Evolutionary conservation across 1,140 invertebrate genomes (phyloP).

Genomic region (Andrena cerasifolii): DNA sequence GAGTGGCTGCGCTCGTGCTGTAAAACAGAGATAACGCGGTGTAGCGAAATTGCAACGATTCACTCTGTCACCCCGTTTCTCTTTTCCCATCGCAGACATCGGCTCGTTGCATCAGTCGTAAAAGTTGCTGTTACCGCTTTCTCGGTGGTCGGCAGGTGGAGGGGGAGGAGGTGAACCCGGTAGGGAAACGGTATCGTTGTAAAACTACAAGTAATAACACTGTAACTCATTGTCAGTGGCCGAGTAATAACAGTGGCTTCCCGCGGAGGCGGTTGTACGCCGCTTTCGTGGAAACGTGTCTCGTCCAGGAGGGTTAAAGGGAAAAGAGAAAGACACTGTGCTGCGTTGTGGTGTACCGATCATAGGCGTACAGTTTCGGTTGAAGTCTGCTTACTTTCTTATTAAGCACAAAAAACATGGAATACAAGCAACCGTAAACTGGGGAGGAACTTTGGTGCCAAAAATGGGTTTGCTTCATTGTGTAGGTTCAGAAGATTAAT

Average conservation of each 20-base stretch:
- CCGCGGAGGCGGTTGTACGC: constrained; percentile 48
- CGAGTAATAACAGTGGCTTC: constrained; percentile 54
- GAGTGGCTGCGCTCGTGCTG: no score
- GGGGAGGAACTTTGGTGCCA: no score
- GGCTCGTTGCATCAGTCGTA: constrained; percentile 45
- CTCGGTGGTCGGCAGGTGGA: not conserved
- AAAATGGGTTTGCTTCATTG: no score
- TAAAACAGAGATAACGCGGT: not conserved
- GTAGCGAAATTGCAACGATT: constrained; percentile 43
- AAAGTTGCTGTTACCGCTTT: constrained; percentile 35
- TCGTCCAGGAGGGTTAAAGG: constrained; percentile 16
- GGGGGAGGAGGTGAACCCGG: constrained; percentile 32
- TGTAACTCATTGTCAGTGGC: constrained; percentile 65
- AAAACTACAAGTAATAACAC: constrained; percentile 65
- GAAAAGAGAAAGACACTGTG: constrained; percentile 14
- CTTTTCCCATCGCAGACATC: constrained; percentile 3
- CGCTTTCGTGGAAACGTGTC: constrained; percentile 55
- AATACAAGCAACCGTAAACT: no score
- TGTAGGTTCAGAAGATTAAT: no score
- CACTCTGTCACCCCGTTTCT: constrained; percentile 50
- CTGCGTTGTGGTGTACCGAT: constrained; percentile 10
- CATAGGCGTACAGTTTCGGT: not conserved
- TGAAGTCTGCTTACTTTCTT: no score
- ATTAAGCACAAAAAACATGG: no score
- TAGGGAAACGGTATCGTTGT: constrained; percentile 52